These are phyloP conservation scores for Microtus montanus DNA, from an alignment of 2,113 vertebrate species.

Conservation along the genomic window DNA sequence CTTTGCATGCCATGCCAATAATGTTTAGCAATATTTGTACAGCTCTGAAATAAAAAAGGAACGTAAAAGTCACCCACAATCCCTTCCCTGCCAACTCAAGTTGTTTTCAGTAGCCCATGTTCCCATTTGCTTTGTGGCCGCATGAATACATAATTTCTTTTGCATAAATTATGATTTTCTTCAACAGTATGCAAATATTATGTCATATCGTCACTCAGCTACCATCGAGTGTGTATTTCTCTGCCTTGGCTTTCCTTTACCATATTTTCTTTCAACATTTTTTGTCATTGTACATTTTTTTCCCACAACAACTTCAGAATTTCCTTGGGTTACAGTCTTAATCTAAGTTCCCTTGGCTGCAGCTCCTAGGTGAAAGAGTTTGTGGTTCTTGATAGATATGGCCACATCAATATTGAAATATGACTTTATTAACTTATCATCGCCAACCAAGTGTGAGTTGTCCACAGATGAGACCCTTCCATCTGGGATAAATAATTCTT, in stretches of 20 bases:
- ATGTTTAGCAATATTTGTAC: slow-evolving; percentile 39
- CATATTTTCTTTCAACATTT: not conserved
- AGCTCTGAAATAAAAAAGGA: slow-evolving; percentile 41
- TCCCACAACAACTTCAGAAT: not conserved
- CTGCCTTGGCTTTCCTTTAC: not conserved
- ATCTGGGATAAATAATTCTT: not conserved
- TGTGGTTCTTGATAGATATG: not conserved
- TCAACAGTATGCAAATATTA: not conserved
- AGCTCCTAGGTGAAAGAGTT: not conserved
- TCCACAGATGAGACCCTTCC: not conserved
- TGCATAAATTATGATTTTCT: slow-evolving; percentile 49
- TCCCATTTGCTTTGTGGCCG: slow-evolving; percentile 5
- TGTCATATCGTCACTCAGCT: not conserved
- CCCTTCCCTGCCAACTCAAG: not conserved
- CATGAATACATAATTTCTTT: slow-evolving; percentile 35
- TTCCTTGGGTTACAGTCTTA: not conserved
- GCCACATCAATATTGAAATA: not conserved
- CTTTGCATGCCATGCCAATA: not conserved
- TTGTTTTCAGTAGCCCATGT: slow-evolving; percentile 34
- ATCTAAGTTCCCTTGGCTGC: not conserved
- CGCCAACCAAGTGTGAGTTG: not conserved
- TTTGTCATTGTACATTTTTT: not conserved
- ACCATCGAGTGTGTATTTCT: not conserved
- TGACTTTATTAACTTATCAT: not conserved
- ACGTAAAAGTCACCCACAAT: not conserved